These are phyloP conservation scores for Ammodytes marinus DNA, from an alignment of 2,113 vertebrate species.

Conservation along the genomic window DNA sequence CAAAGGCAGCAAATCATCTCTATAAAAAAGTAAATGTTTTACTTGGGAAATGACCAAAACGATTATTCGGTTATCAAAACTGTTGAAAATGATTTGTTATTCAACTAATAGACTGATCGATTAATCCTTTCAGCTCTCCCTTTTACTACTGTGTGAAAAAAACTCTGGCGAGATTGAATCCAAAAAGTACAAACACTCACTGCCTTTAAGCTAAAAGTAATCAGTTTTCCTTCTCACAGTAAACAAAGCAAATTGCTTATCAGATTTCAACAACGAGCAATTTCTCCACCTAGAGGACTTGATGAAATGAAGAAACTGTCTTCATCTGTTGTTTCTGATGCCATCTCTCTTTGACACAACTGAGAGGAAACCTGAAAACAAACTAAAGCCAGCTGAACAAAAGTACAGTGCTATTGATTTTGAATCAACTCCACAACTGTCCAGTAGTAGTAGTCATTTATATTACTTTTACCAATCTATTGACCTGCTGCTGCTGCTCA, in stretches of 20 bases:
- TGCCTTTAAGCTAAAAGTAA: background rate
- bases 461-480: constrained; percentile 39
- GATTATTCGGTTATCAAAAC: constrained; percentile 3
- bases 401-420: constrained; percentile 7
- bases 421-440: constrained; percentile 23
- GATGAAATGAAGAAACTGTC: constrained; percentile 27
- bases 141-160: constrained; percentile 9
- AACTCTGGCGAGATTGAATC: constrained; percentile 23
- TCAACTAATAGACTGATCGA: constrained; percentile 2
- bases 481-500: constrained; percentile 53
- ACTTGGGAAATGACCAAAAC: background rate
- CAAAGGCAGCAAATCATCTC: background rate
- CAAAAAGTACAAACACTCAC: background rate
- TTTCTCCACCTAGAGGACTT: background rate
- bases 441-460: constrained; percentile 6
- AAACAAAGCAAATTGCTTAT: background rate
- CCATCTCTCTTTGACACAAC: constrained; percentile 20
- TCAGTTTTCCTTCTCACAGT: background rate
- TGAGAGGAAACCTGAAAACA: constrained; percentile 16
- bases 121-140: constrained; percentile 41
- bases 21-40: background rate
- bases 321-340: constrained; percentile 15
- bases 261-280: background rate
- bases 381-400: constrained; percentile 11
- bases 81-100: background rate